A percentile compares a stretch with the other conserved stretches of the same genome.
phyloP scores from a whole-genome alignment of 2,888 invertebrate species.

The Macaria notata region DNA sequence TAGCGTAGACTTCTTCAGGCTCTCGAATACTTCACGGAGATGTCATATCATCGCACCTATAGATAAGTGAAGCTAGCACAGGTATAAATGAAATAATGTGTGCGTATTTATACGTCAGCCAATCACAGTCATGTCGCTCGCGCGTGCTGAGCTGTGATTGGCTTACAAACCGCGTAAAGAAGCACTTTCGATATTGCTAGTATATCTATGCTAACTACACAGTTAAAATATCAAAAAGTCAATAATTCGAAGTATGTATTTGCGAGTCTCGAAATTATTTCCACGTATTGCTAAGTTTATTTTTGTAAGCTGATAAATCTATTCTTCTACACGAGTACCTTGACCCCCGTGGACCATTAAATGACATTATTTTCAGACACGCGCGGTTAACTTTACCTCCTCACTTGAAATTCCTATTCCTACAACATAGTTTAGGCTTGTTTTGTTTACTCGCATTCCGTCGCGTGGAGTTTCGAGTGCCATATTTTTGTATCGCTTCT shows the following conservation, averaged over 20 bases:
- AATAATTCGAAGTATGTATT: constrained; percentile 28
- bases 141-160: too few relatives aligned
- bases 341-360: constrained; percentile 37
- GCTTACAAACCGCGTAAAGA: too few relatives aligned
- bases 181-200: too few relatives aligned
- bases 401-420: constrained; percentile 36
- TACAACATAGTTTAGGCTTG: constrained; percentile 40
- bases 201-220: too few relatives aligned
- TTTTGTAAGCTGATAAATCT: constrained; percentile 40
- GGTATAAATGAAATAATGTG: too few relatives aligned
- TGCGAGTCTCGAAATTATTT: constrained; percentile 33
- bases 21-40: constrained; percentile 16
- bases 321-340: constrained; percentile 31
- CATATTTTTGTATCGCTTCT: constrained; percentile 52
- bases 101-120: too few relatives aligned
- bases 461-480: constrained; percentile 12
- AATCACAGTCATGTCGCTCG: too few relatives aligned
- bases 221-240: background rate
- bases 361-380: constrained; percentile 39
- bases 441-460: constrained; percentile 28
- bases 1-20: constrained; percentile 36
- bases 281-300: constrained; percentile 40
- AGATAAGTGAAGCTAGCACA: too few relatives aligned
- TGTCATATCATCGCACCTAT: constrained; percentile 5
- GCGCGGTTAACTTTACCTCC: constrained; percentile 19